A percentile compares a stretch with the other conserved stretches of the same genome.
Conservation (phyloP, 1,140 invertebrate species). For the Nephila pilipes region DNA sequence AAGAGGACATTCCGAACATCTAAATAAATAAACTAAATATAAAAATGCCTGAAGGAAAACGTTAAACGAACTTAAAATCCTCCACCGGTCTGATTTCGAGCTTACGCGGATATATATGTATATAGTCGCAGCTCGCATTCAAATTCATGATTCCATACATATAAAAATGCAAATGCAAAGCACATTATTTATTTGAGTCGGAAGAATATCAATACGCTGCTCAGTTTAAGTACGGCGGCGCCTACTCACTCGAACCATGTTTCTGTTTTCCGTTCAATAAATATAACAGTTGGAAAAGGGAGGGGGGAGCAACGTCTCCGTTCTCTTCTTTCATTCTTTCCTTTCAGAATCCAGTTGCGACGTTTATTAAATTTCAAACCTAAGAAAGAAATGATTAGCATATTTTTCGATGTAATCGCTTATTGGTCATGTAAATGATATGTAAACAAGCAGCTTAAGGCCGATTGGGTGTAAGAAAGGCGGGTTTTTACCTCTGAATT, state of each 20-base stretch:
- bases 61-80: conserved; percentile 51
- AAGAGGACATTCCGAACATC: not conserved
- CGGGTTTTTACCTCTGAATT: conserved; percentile 39
- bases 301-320: not conserved
- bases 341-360: conserved; percentile 5
- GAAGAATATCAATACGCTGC: conserved; percentile 24
- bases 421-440: conserved; percentile 61
- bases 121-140: conserved; percentile 10
- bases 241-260: conserved; percentile 4
- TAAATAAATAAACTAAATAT: conserved; percentile 12
- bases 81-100: not conserved
- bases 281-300: not conserved
- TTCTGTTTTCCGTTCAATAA: conserved; percentile 50
- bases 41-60: not conserved
- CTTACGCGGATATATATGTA: too few species aligned
- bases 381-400: conserved; percentile 65
- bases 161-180: conserved; percentile 49
- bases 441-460: conserved; percentile 62
- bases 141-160: conserved; percentile 43
- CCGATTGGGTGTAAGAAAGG: conserved; percentile 56
- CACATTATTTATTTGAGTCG: conserved; percentile 59
- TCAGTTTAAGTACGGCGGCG: conserved; percentile 25
- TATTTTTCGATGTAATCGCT: conserved; percentile 54
- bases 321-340: conserved; percentile 1
- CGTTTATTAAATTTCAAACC: conserved; percentile 70